Conservation (phyloP, 2,113 vertebrate genomes). For the Xenopus borealis region DNA sequence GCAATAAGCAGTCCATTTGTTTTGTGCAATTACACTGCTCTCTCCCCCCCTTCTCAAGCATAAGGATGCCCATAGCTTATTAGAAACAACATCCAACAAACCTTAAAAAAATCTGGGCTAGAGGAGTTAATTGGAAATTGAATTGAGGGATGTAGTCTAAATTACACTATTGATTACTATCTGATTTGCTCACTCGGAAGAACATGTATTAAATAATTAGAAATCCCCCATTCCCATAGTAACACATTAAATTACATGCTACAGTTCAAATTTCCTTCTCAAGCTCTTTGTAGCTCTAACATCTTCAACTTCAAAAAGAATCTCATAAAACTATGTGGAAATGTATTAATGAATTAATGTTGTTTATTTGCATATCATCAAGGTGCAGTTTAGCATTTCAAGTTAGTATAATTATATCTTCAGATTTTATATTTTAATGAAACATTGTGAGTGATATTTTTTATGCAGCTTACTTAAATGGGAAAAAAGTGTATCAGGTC, state of each 20-base stretch:
- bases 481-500: too few relatives aligned
- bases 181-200: slow-evolving; percentile 40
- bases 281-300: slow-evolving; percentile 27
- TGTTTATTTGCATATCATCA: neutral
- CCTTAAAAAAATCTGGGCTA: slow-evolving; percentile 13
- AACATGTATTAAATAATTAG: slow-evolving; percentile 46
- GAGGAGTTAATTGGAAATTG: slow-evolving; percentile 43
- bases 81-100: slow-evolving; percentile 14
- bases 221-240: slow-evolving; percentile 44
- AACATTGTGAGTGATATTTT: too few relatives aligned
- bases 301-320: neutral
- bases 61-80: slow-evolving; percentile 23
- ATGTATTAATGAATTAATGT: slow-evolving; percentile 1
- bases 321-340: neutral
- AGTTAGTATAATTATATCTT: too few relatives aligned
- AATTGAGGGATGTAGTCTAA: slow-evolving; percentile 43
- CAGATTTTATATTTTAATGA: too few relatives aligned
- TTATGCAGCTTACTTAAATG: too few relatives aligned
- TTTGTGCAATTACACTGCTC: neutral
- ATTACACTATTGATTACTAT: slow-evolving; percentile 46
- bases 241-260: slow-evolving; percentile 36
- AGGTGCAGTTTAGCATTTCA: too few relatives aligned
- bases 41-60: slow-evolving; percentile 1
- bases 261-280: slow-evolving; percentile 16
- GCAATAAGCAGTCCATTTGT: neutral